Evolutionary conservation across 2,888 invertebrate species (phyloP).

Genomic region (Mythimna loreyi): DNA sequence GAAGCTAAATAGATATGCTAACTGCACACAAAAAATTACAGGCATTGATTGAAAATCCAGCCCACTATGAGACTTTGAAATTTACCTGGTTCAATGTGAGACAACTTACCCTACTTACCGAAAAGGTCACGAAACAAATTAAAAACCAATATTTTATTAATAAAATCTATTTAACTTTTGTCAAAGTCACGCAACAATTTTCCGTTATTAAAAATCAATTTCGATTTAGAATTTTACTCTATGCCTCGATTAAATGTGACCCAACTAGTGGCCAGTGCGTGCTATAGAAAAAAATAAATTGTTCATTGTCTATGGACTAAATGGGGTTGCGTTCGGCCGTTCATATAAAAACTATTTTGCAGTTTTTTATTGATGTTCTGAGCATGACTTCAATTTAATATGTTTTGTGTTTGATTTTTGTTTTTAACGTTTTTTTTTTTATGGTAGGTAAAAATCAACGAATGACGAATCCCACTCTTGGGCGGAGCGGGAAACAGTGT

Average conservation of each 20-base stretch:
- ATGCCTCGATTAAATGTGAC: constrained; percentile 62
- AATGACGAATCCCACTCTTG: no score
- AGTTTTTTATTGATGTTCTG: constrained; percentile 44
- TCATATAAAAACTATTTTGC: constrained; percentile 48
- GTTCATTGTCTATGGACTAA: constrained; percentile 76
- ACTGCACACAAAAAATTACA: no score
- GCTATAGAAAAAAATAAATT: constrained; percentile 65
- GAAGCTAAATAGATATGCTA: no score
- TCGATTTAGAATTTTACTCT: constrained; percentile 57
- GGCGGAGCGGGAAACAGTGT: no score
- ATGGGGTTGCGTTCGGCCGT: constrained; percentile 66
- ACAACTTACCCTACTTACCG: no score
- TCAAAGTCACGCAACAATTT: constrained; percentile 18
- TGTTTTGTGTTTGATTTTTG: constrained; percentile 11
- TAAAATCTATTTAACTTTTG: background rate
- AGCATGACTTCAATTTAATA: constrained; percentile 18
- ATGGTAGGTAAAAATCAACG: no score
- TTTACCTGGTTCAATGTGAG: no score
- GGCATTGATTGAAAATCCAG: no score
- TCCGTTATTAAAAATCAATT: constrained; percentile 37
- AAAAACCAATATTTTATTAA: background rate
- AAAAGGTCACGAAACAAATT: background rate
- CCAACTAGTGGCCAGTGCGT: constrained; percentile 68
- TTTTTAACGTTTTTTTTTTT: no score
- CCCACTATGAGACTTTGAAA: no score